These are phyloP conservation scores for Brenthis ino DNA, from an alignment of 2,888 invertebrate genomes.

Conservation along the genomic window DNA sequence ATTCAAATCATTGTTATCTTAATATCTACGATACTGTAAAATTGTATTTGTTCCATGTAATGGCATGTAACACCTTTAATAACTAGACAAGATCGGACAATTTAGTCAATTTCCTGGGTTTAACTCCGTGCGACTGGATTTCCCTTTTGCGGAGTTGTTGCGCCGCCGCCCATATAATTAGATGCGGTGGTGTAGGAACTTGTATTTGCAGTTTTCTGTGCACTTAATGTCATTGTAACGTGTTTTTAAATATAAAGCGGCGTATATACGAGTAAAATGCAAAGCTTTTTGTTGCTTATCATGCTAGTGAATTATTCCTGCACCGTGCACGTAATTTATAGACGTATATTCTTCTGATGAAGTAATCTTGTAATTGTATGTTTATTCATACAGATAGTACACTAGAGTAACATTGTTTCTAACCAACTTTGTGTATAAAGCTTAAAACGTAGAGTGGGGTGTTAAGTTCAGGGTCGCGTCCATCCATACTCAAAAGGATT, in stretches of 20 bases:
- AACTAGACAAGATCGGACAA: slow-evolving; percentile 35
- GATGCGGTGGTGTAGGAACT: slow-evolving; percentile 26
- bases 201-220: slow-evolving; percentile 12
- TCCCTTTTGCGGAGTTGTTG: slow-evolving; percentile 30
- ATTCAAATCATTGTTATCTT: too few relatives aligned
- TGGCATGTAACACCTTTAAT: slow-evolving; percentile 25
- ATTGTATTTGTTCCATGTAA: slow-evolving; percentile 14
- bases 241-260: slow-evolving; percentile 20
- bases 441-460: too few relatives aligned
- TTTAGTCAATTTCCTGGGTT: slow-evolving; percentile 36
- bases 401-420: too few relatives aligned
- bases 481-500: too few relatives aligned
- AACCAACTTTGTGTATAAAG: too few relatives aligned
- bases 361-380: too few relatives aligned
- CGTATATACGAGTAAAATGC: neutral
- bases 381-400: too few relatives aligned
- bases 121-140: slow-evolving; percentile 30
- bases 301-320: neutral
- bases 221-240: slow-evolving; percentile 19
- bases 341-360: neutral
- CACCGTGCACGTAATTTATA: neutral
- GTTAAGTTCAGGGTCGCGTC: too few relatives aligned
- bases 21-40: neutral
- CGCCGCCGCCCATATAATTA: slow-evolving; percentile 30
- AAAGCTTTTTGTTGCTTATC: neutral